Conservation (phyloP, 2,888 invertebrate genomes). For the Monopis laevigella region DNA sequence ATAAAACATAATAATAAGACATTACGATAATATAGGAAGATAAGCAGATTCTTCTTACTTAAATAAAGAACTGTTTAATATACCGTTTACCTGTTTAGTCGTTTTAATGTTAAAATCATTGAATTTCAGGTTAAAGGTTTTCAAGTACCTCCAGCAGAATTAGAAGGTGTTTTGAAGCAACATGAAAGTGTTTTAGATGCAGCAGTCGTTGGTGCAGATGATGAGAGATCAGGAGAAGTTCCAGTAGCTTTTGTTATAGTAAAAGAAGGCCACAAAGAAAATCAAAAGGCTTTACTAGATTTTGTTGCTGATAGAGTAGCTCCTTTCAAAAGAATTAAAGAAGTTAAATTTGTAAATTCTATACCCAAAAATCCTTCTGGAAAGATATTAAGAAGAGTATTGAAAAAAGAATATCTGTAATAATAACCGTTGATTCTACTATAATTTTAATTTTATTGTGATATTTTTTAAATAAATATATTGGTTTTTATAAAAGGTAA, state of each 20-base stretch:
- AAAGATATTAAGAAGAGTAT: slow-evolving; percentile 75
- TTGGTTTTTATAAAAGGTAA: too few relatives aligned
- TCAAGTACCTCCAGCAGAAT: slow-evolving; percentile 89
- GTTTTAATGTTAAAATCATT: too few relatives aligned
- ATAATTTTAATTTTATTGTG: too few relatives aligned
- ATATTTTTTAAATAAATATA: too few relatives aligned
- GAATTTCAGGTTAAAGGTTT: slow-evolving; percentile 67
- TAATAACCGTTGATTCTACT: neutral
- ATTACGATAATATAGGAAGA: too few relatives aligned
- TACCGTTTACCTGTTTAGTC: too few relatives aligned
- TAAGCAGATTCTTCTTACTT: too few relatives aligned
- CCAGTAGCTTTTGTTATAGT: slow-evolving; percentile 79
- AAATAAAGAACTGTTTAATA: too few relatives aligned
- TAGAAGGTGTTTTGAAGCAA: slow-evolving; percentile 77
- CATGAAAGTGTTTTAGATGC: slow-evolving; percentile 82
- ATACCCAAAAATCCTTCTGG: slow-evolving; percentile 83
- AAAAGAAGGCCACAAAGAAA: slow-evolving; percentile 46
- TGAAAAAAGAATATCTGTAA: slow-evolving; percentile 45
- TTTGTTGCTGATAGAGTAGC: slow-evolving; percentile 76
- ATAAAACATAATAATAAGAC: too few relatives aligned
- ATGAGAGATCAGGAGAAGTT: slow-evolving; percentile 74
- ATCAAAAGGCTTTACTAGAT: slow-evolving; percentile 64
- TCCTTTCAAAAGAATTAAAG: slow-evolving; percentile 77
- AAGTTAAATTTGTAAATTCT: slow-evolving; percentile 71
- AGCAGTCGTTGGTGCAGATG: slow-evolving; percentile 82